Conservation (phyloP, 37 sponge, comb jelly and placozoan species). For the Eunapius fragilis region DNA sequence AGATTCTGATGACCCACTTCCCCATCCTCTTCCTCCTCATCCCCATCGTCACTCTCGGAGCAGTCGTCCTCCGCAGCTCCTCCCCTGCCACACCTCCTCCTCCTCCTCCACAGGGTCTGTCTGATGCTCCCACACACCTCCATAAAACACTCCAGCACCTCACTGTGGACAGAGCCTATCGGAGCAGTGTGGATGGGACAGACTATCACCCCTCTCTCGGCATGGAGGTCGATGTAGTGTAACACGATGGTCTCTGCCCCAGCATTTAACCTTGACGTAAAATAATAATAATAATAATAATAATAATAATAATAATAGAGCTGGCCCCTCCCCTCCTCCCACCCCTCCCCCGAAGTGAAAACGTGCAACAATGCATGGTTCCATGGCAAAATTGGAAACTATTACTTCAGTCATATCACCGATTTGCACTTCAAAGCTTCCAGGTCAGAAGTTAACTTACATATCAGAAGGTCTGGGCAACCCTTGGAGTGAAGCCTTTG, state of each 20-base stretch:
- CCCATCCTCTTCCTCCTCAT: conserved; percentile 6
- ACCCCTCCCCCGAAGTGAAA: not conserved
- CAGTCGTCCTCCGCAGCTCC: conserved; percentile 16
- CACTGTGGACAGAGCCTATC: conserved; percentile 11
- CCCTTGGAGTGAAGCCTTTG: too few relatives aligned
- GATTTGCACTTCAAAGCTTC: too few relatives aligned
- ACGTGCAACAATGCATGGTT: too few relatives aligned
- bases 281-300: not conserved
- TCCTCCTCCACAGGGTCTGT: conserved; percentile 6
- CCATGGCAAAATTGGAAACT: too few relatives aligned
- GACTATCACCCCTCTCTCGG: conserved; percentile 47
- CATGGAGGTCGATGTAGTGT: conserved; percentile 45
- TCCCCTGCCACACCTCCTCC: not conserved
- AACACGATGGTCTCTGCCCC: conserved; percentile 53
- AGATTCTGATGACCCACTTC: not conserved
- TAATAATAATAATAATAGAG: too few relatives aligned
- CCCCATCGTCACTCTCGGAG: conserved; percentile 20
- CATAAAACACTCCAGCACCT: conserved; percentile 37
- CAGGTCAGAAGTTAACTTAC: too few relatives aligned
- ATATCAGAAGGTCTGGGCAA: too few relatives aligned
- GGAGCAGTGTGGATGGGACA: conserved; percentile 44
- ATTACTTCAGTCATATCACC: too few relatives aligned
- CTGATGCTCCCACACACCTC: conserved; percentile 18
- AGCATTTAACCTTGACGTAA: conserved; percentile 48
- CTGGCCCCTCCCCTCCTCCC: too few relatives aligned